Percentiles rank a stretch among this genome's conserved stretches.
These are phyloP conservation scores for Phocoena sinus DNA, from an alignment of 2,113 vertebrate species.

Conservation along the genomic window DNA sequence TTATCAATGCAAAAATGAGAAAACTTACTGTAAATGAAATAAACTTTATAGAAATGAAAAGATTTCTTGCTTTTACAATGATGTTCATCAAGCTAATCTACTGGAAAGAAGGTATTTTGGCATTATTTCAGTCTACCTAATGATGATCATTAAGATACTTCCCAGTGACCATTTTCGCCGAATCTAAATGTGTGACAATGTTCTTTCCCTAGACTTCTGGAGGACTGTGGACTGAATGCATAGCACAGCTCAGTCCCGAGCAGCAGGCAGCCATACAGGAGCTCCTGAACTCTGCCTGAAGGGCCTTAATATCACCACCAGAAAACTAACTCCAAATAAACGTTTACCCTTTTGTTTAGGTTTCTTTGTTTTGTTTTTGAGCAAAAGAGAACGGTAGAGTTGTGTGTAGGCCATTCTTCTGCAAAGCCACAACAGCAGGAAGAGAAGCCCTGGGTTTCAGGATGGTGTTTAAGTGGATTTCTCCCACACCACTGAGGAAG, in stretches of 20 bases:
- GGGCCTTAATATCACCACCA: constrained; percentile 80
- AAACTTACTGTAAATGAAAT: neutral
- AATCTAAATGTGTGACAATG: neutral
- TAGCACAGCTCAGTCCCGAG: constrained; percentile 91
- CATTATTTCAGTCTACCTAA: neutral
- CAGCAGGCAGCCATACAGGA: constrained; percentile 98
- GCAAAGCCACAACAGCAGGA: constrained; percentile 74
- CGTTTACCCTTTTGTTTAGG: constrained; percentile 87
- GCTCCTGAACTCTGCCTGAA: constrained; percentile 95
- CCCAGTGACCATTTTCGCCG: neutral
- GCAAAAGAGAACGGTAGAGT: constrained; percentile 82
- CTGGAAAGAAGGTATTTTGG: neutral
- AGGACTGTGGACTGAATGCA: constrained; percentile 95
- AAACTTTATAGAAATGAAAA: neutral
- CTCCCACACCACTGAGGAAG: constrained; percentile 67
- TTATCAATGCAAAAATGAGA: neutral
- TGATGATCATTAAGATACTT: neutral
- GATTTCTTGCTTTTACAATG: neutral
- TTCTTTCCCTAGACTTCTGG: constrained; percentile 86
- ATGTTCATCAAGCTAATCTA: neutral
- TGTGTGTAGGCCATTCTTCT: constrained; percentile 80
- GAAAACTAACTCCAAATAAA: constrained; percentile 88
- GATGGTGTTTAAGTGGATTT: constrained; percentile 66
- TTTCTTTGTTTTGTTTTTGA: constrained; percentile 88
- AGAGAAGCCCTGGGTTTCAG: constrained; percentile 68